phyloP scores from a whole-genome alignment of 2,888 invertebrate species.

The Drosophila mulleri region DNA sequence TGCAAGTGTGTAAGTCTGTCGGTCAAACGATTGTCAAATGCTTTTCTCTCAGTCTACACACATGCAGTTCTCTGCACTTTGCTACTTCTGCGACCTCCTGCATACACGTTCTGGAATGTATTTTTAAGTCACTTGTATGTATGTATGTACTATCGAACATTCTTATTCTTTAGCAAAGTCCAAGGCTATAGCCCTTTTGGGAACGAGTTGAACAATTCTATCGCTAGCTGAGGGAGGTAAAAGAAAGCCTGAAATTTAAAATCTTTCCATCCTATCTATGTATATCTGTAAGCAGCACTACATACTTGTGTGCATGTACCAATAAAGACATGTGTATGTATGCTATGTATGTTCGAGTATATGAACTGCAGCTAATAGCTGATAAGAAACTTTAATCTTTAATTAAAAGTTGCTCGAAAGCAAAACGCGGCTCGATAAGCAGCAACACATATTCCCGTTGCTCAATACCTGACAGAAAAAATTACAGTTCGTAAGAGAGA shows the following conservation, averaged over 20 bases:
- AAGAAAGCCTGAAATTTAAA: not conserved
- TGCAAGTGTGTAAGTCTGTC: not conserved
- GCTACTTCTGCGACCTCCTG: not conserved
- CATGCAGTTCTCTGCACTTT: not conserved
- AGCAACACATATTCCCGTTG: conserved; percentile 55
- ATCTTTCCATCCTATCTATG: not conserved
- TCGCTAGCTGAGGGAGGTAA: not conserved
- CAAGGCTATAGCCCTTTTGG: not conserved
- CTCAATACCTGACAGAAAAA: conserved; percentile 72
- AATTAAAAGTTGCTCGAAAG: conserved; percentile 68
- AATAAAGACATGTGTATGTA: not conserved
- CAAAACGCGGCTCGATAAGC: conserved; percentile 74
- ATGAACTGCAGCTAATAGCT: conserved; percentile 67
- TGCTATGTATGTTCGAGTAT: conserved; percentile 9
- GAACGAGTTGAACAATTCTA: not conserved
- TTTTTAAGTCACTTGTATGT: not conserved
- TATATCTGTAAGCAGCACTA: not conserved
- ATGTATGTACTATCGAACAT: not conserved
- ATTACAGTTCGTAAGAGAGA: conserved; percentile 69
- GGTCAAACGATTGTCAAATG: not conserved
- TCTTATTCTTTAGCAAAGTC: not conserved
- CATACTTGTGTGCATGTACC: not conserved
- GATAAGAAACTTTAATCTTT: conserved; percentile 78
- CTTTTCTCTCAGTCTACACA: not conserved
- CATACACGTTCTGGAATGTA: not conserved